Conservation (phyloP, 1,140 invertebrate genomes). For the Drosophila nasuta region DNA sequence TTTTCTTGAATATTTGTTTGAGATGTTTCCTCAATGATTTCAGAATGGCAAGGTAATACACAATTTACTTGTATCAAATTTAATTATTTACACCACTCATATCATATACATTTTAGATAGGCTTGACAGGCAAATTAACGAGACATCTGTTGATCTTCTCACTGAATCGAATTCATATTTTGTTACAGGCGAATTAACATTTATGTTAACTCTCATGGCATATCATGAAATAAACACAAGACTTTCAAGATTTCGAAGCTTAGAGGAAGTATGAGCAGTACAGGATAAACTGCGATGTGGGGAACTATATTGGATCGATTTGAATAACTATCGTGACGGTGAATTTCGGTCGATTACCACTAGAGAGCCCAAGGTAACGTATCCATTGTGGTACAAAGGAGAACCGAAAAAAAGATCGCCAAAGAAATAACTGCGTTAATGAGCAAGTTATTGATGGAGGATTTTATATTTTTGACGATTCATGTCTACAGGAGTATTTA, state of each 20-base stretch:
- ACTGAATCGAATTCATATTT: too few relatives aligned
- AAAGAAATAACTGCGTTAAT: not conserved
- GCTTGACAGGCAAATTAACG: too few relatives aligned
- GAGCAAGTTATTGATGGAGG: not conserved
- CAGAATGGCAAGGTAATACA: too few relatives aligned
- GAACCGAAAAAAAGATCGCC: not conserved
- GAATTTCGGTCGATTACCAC: not conserved
- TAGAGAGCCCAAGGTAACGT: not conserved
- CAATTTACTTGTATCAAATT: too few relatives aligned
- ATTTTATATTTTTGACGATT: not conserved
- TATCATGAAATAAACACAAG: not conserved
- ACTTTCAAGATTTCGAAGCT: not conserved
- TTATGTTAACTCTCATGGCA: not conserved
- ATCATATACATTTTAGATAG: too few relatives aligned
- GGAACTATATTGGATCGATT: not conserved
- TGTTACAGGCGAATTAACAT: not conserved
- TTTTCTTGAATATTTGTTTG: too few relatives aligned
- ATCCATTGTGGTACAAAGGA: not conserved
- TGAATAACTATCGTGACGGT: not conserved
- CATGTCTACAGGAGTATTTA: not conserved
- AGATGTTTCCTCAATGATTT: too few relatives aligned
- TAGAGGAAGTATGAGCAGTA: not conserved
- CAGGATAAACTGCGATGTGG: not conserved
- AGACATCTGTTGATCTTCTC: not conserved
- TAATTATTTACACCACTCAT: too few relatives aligned